phyloP scores from a whole-genome alignment of 2,888 invertebrate species.

The Sylvicola fuscatus region DNA sequence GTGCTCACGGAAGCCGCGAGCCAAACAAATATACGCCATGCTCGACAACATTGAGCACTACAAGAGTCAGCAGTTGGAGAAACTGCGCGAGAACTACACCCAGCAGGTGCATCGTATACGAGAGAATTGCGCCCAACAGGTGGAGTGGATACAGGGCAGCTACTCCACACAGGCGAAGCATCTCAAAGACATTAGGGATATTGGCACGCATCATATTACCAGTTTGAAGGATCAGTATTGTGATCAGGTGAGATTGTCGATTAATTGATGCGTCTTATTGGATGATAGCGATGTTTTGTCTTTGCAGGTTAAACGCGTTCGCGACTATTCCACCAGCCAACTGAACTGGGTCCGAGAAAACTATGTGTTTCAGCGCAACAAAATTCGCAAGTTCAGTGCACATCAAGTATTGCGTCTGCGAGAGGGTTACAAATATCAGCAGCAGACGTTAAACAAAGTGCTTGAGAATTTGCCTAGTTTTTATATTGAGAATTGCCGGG shows the following conservation, averaged over 20 bases:
- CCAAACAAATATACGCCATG: conserved; percentile 70
- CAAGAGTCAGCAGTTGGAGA: conserved; percentile 73
- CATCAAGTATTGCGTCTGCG: conserved; percentile 75
- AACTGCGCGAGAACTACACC: conserved; percentile 77
- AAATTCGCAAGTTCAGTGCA: conserved; percentile 85
- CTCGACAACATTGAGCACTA: conserved; percentile 79
- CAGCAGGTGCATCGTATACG: conserved; percentile 80
- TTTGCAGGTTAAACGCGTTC: conserved; percentile 65
- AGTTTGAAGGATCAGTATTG: conserved; percentile 77
- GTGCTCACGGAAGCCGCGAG: conserved; percentile 48
- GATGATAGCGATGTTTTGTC: too few relatives aligned
- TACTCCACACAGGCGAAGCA: conserved; percentile 76
- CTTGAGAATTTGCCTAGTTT: conserved; percentile 78
- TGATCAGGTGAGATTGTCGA: conserved; percentile 55
- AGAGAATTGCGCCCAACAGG: conserved; percentile 84
- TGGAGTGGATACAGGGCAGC: conserved; percentile 84
- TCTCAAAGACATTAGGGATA: conserved; percentile 72
- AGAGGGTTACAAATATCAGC: conserved; percentile 90
- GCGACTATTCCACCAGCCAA: conserved; percentile 81
- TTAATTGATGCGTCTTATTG: too few relatives aligned
- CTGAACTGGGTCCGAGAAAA: conserved; percentile 88
- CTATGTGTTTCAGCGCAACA: conserved; percentile 86
- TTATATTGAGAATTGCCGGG: conserved; percentile 85
- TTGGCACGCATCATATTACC: conserved; percentile 73
- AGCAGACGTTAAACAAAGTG: conserved; percentile 84